Conservation (phyloP, 2,888 invertebrate genomes). For the Aleiodes leptofemur region DNA sequence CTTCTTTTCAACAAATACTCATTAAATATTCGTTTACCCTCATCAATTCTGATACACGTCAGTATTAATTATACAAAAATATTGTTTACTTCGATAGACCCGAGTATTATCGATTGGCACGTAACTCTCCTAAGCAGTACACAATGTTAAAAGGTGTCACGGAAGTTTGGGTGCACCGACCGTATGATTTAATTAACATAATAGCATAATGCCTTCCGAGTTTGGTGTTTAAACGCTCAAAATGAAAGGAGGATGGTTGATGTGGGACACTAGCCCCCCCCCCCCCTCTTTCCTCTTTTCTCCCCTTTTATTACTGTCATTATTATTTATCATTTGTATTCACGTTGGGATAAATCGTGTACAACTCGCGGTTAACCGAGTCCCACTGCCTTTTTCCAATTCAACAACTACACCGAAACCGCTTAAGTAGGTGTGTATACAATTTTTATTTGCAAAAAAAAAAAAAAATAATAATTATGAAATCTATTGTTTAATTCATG, state of each 20-base stretch:
- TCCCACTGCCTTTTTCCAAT: conserved; percentile 7
- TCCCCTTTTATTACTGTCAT: conserved; percentile 5
- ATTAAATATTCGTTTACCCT: background rate
- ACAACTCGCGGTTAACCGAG: conserved; percentile 6
- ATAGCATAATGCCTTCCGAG: conserved; percentile 35
- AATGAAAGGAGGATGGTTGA: conserved; percentile 23
- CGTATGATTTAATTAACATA: conserved; percentile 63
- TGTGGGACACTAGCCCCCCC: conserved; percentile 42
- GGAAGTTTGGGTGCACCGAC: conserved; percentile 61
- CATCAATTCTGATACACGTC: background rate
- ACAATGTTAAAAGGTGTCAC: conserved; percentile 52
- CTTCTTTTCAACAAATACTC: too few species aligned
- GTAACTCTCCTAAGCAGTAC: conserved; percentile 40
- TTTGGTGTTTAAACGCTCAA: background rate
- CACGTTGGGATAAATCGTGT: conserved; percentile 13
- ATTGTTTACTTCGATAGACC: conserved; percentile 6
- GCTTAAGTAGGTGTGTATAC: conserved; percentile 11
- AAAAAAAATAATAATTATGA: conserved; percentile 15
- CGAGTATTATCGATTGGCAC: conserved; percentile 38
- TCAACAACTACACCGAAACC: background rate
- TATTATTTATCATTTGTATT: conserved; percentile 16
- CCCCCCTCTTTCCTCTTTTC: too few species aligned
- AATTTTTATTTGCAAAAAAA: too few species aligned
- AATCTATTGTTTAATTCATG: conserved; percentile 33
- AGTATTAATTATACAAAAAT: conserved; percentile 1